A percentile compares a stretch with the other conserved stretches of the same genome.
Evolutionary conservation across 2,888 invertebrate genomes (phyloP).

Genomic region (Pachymerium ferrugineum): DNA sequence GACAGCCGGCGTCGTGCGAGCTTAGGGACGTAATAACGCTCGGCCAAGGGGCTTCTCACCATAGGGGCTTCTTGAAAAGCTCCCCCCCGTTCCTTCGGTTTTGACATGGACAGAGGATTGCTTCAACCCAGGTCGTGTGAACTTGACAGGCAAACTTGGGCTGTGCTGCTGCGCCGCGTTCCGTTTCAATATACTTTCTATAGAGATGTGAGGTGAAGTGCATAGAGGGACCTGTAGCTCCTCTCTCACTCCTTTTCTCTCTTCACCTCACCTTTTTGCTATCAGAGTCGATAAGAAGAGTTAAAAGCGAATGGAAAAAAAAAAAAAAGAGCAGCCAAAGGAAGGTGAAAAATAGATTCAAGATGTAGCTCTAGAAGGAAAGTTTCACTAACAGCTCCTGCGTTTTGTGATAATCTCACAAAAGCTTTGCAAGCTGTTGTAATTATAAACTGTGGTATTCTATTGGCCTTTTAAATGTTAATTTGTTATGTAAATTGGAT

Average conservation of each 20-base stretch:
- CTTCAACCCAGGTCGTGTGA: conserved; percentile 1
- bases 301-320: too few relatives aligned
- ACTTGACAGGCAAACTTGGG: conserved; percentile 13
- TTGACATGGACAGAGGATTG: conserved; percentile 13
- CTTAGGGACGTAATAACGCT: conserved; percentile 13
- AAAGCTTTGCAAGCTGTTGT: background rate
- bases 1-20: conserved; percentile 13
- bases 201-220: too few relatives aligned
- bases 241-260: conserved; percentile 5
- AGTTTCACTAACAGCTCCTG: too few relatives aligned
- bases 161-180: background rate
- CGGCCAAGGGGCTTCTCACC: conserved; percentile 13
- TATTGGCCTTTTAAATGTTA: conserved; percentile 6
- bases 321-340: background rate
- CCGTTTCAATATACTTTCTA: background rate
- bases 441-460: conserved; percentile 2
- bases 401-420: too few relatives aligned
- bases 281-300: background rate
- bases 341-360: background rate
- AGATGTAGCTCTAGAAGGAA: background rate
- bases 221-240: background rate
- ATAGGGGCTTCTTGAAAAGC: conserved; percentile 6
- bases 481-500: background rate
- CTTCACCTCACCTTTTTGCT: background rate
- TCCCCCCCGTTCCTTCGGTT: conserved; percentile 8